phyloP scores from a whole-genome alignment of 1,140 invertebrate species.

The Drosophila ercepeae region DNA sequence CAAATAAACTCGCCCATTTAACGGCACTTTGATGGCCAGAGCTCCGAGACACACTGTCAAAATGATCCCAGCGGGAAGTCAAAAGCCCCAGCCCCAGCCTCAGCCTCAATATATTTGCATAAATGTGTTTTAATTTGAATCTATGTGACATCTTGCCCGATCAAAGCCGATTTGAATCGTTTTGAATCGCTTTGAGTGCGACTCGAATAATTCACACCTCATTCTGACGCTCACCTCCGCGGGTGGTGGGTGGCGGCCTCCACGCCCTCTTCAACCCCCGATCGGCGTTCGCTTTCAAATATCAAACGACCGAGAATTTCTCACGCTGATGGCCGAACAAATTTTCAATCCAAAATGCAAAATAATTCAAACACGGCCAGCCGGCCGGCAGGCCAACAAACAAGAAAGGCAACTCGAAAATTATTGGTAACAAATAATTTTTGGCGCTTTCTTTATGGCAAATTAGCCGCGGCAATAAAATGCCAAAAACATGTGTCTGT shows the following conservation, averaged over 20 bases:
- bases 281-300: slow-evolving; percentile 48
- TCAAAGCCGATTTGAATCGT: slow-evolving; percentile 37
- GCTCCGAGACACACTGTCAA: slow-evolving; percentile 68
- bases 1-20: slow-evolving; percentile 69
- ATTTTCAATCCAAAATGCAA: slow-evolving; percentile 73
- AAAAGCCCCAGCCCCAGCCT: slow-evolving; percentile 2
- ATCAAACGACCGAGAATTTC: slow-evolving; percentile 62
- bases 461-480: slow-evolving; percentile 76
- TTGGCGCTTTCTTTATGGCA: slow-evolving; percentile 73
- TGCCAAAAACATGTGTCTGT: slow-evolving; percentile 53
- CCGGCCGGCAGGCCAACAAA: slow-evolving; percentile 7
- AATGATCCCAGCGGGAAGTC: slow-evolving; percentile 45
- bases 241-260: slow-evolving; percentile 1
- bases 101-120: slow-evolving; percentile 49
- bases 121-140: slow-evolving; percentile 74
- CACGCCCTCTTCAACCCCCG: neutral
- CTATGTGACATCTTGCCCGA: slow-evolving; percentile 58
- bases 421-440: slow-evolving; percentile 62
- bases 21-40: slow-evolving; percentile 70
- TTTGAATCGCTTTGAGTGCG: slow-evolving; percentile 21
- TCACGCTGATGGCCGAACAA: slow-evolving; percentile 52
- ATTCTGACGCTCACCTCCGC: slow-evolving; percentile 39
- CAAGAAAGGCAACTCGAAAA: slow-evolving; percentile 40
- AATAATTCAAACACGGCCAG: slow-evolving; percentile 52
- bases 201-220: slow-evolving; percentile 74